A percentile compares a stretch with the other conserved stretches of the same genome.
These are phyloP conservation scores for Frankliniella intonsa DNA, from an alignment of 2,888 invertebrate genomes.

Conservation along the genomic window DNA sequence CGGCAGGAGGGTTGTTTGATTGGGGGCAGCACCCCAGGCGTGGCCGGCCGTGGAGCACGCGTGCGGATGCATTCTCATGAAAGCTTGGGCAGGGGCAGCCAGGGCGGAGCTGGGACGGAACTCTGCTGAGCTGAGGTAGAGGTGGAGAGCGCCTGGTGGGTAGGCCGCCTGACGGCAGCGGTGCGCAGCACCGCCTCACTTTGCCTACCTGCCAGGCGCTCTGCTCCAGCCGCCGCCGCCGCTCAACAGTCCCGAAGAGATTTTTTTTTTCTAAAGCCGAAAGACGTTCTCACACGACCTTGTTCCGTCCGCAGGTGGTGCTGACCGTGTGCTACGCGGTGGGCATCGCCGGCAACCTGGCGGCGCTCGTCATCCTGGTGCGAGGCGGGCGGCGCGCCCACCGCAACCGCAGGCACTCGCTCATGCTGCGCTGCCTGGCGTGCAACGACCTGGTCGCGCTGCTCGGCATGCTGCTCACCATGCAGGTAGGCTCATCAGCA, in stretches of 20 bases:
- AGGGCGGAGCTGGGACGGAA: not conserved
- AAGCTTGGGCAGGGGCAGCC: not conserved
- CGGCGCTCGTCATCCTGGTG: constrained; percentile 70
- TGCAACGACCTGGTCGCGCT: constrained; percentile 74
- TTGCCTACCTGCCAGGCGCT: not conserved
- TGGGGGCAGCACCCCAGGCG: too few relatives aligned
- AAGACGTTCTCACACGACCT: not conserved
- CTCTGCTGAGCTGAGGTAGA: not conserved
- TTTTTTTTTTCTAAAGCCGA: too few relatives aligned
- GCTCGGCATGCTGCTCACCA: constrained; percentile 69
- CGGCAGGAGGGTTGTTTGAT: too few relatives aligned
- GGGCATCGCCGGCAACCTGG: constrained; percentile 69
- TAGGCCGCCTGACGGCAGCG: not conserved
- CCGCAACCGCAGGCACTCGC: constrained; percentile 72
- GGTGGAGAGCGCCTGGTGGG: not conserved
- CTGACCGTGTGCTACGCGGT: constrained; percentile 57
- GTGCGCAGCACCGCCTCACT: not conserved
- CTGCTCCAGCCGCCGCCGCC: not conserved
- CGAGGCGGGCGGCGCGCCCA: constrained; percentile 62
- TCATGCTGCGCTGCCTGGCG: constrained; percentile 72
- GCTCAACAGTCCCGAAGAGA: not conserved
- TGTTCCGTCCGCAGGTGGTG: not conserved
- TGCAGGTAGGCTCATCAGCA: constrained; percentile 44
- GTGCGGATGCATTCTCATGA: too few relatives aligned
- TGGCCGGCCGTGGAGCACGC: too few relatives aligned